phyloP scores from a whole-genome alignment of 2,113 vertebrate species.

The Anarrhichthys ocellatus region DNA sequence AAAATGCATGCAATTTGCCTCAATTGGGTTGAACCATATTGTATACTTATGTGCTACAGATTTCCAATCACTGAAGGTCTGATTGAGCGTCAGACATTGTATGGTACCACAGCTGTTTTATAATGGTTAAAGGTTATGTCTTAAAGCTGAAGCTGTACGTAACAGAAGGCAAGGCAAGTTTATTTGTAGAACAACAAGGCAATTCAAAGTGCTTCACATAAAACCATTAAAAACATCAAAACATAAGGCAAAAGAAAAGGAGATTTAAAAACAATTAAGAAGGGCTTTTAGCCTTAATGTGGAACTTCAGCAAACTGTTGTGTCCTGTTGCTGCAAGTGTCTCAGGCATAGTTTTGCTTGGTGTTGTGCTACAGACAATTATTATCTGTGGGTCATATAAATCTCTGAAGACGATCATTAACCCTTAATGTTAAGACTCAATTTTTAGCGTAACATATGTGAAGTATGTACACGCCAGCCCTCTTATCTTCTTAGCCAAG shows the following conservation, averaged over 20 bases:
- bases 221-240: no score
- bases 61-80: slow-evolving; percentile 73
- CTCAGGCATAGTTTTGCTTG: background rate
- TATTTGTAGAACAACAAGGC: no score
- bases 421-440: background rate
- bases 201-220: no score
- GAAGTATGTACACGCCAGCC: background rate
- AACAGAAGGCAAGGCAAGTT: background rate
- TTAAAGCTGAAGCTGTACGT: slow-evolving; percentile 10
- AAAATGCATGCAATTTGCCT: slow-evolving; percentile 80
- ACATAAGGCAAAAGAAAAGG: no score
- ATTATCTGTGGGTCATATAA: background rate
- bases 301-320: slow-evolving; percentile 12
- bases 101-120: slow-evolving; percentile 45
- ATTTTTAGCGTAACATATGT: background rate
- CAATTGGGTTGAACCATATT: slow-evolving; percentile 75
- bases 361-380: background rate
- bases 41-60: slow-evolving; percentile 69
- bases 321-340: background rate
- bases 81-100: slow-evolving; percentile 55
- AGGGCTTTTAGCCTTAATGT: background rate
- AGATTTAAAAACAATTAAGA: no score
- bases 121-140: slow-evolving; percentile 29
- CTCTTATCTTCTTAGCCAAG: background rate
- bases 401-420: background rate